Evolutionary conservation across 2,797 vertebrate genomes (phyloP).

Genomic region (Alectoris magna): DNA sequence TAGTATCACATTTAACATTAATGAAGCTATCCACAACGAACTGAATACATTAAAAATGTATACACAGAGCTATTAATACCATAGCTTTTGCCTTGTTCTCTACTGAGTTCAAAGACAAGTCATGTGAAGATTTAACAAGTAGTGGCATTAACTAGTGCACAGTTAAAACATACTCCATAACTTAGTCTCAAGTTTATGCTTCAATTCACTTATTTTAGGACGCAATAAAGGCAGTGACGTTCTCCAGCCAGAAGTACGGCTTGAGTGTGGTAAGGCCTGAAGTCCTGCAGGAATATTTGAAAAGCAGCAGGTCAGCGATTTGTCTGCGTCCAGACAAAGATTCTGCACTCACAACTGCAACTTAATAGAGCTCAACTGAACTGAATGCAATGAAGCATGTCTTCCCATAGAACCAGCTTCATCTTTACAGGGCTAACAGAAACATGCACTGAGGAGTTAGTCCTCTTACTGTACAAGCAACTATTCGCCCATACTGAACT

Average conservation of each 20-base stretch:
- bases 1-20: conserved; percentile 68
- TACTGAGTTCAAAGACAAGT: conserved; percentile 67
- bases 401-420: not conserved
- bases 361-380: not conserved
- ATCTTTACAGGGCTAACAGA: not conserved
- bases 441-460: not conserved
- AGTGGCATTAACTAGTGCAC: conserved; percentile 45
- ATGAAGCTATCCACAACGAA: conserved; percentile 60
- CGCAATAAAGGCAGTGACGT: not conserved
- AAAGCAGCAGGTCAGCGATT: not conserved
- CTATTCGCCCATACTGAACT: not conserved
- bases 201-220: conserved; percentile 5
- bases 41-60: conserved; percentile 65
- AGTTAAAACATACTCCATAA: conserved; percentile 34
- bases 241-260: not conserved
- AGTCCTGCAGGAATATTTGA: not conserved
- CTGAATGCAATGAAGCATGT: not conserved
- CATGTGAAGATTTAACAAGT: conserved; percentile 52
- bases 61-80: conserved; percentile 69
- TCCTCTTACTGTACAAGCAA: not conserved
- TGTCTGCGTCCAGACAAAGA: not conserved
- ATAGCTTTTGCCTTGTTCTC: conserved; percentile 48
- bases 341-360: not conserved
- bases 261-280: not conserved
- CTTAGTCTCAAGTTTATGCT: not conserved